Evolutionary conservation across 2,113 vertebrate species (phyloP).

Genomic region (Callithrix jacchus): DNA sequence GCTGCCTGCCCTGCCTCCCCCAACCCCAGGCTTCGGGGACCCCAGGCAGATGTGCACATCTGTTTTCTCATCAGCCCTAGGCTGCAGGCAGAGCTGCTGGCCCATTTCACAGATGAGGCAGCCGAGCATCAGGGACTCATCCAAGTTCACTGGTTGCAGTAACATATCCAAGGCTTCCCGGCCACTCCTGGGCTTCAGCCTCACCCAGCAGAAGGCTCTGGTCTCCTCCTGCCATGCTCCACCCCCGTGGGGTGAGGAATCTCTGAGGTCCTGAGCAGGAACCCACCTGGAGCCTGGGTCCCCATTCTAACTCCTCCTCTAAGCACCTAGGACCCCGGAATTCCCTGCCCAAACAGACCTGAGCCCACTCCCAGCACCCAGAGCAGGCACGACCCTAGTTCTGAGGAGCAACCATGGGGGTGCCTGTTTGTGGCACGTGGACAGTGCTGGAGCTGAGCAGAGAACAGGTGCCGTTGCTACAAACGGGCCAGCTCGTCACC

Average conservation of each 20-base stretch:
- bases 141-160: not conserved
- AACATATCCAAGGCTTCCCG: not conserved
- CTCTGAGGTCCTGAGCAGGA: not conserved
- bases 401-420: not conserved
- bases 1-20: not conserved
- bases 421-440: not conserved
- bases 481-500: not conserved
- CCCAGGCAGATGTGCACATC: not conserved
- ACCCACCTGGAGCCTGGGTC: not conserved
- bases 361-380: not conserved
- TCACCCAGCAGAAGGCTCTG: not conserved
- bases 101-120: constrained; percentile 48
- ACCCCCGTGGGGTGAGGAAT: not conserved
- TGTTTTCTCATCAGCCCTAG: not conserved
- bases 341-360: not conserved
- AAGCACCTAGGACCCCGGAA: too few relatives aligned
- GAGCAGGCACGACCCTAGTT: too few relatives aligned
- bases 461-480: not conserved
- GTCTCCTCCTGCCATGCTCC: not conserved
- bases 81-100: not conserved
- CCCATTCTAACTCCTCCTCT: not conserved
- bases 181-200: not conserved
- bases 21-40: not conserved
- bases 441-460: not conserved
- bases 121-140: not conserved